Evolutionary conservation across 2,113 vertebrate species (phyloP).

Genomic region (Sinocyclocheilus maitianheensis): DNA sequence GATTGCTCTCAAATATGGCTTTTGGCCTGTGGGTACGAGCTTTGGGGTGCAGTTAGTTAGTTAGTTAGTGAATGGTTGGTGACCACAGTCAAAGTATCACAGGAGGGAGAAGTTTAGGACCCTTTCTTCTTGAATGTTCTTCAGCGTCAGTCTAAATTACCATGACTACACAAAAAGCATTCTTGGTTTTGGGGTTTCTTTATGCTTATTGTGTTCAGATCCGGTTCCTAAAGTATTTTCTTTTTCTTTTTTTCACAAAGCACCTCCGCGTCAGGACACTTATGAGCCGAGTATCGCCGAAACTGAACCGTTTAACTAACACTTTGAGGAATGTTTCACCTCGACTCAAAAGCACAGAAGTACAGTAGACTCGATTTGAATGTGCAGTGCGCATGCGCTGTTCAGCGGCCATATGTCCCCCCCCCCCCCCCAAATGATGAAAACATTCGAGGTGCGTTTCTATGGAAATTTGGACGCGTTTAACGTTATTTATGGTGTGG

Average conservation of each 20-base stretch:
- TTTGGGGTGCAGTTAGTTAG: slow-evolving; percentile 15
- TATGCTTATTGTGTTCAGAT: not conserved
- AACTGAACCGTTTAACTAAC: not conserved
- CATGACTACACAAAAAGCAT: slow-evolving; percentile 43
- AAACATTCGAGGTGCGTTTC: not conserved
- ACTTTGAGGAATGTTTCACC: not conserved
- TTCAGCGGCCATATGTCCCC: slow-evolving; percentile 29
- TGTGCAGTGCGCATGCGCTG: slow-evolving; percentile 43
- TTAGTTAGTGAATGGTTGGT: not conserved
- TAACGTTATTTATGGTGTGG: not conserved
- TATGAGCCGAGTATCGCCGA: not conserved
- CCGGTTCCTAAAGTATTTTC: slow-evolving; percentile 6
- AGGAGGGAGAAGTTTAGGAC: not conserved
- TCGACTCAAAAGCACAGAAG: not conserved
- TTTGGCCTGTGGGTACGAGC: slow-evolving; percentile 20
- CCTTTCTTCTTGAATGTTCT: slow-evolving; percentile 6
- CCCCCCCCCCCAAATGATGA: not conserved
- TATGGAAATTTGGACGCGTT: not conserved
- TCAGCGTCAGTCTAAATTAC: slow-evolving; percentile 26
- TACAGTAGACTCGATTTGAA: slow-evolving; percentile 28
- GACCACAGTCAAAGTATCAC: not conserved
- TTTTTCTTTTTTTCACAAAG: not conserved
- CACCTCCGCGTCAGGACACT: not conserved
- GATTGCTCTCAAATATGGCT: slow-evolving; percentile 43
- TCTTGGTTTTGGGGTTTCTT: slow-evolving; percentile 3